Base-by-base conservation (phyloP, 2,113 vertebrate genomes). In the Pseudopodoces humilis region DNA sequence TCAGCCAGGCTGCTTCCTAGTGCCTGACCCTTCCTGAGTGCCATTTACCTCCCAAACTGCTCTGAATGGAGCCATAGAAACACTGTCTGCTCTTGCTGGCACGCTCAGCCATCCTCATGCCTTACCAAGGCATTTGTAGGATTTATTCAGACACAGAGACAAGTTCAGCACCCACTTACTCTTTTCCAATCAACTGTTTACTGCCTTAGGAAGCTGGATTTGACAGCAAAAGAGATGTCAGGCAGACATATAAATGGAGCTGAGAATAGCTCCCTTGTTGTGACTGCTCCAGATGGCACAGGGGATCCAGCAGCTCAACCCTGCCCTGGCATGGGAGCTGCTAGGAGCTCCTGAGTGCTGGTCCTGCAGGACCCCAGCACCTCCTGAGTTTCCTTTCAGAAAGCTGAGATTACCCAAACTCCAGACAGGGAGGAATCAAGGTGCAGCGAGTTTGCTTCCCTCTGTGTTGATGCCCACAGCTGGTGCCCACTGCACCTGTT, bases 171-270 rank as follows among this genome's bases (percentile, higher is more conserved):
- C 92, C 80, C 76, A 81, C 96, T 93, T 95, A 83, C 88, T 96
- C 86, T 93, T 94, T 95, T 91, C 72, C 83, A 95, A 96, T 91
- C 80, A 95, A 84, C 53, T 94, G 44, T 89, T 96, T 95, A 81
- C 80, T 89, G 94, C 81, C 74, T 94, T 92, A 77, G 49, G 82
- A 86, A 91, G 62, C 83, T 68, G 86, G 56, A 86, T 94, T 88
- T 95, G 94, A 89, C 91, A 96, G 86, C 65, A 64, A 94, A 65
- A 83, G 86, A 70, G 69, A 89, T 94, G 88, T 91, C 91, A 95
- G 80, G 89, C 94, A 94, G 95, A 87, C 8, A 0, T 33, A 90
- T 37, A 86, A 92, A 82, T 56, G 78, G 86, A 94, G 86, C 86
- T 91, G 83, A 86, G 92, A 95, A 92, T 78, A 95, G 37, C 83